These are phyloP conservation scores for Ophion slaviceki DNA, from an alignment of 2,888 invertebrate genomes.

Conservation along the genomic window DNA sequence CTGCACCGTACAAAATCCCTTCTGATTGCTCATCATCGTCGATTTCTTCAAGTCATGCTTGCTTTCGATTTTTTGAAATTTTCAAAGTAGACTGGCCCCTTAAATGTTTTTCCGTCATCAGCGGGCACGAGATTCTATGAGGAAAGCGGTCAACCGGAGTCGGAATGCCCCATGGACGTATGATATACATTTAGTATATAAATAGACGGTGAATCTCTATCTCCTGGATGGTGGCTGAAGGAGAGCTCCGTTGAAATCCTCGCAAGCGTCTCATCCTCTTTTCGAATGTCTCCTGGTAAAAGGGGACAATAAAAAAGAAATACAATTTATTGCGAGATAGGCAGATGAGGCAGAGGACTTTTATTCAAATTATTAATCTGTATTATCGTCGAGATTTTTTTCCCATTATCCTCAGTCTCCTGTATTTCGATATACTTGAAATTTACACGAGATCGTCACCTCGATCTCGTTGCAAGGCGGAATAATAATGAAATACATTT, in stretches of 20 bases:
- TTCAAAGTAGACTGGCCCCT: no score
- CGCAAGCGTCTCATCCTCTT: conserved; percentile 25
- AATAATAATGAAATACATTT: conserved; percentile 26
- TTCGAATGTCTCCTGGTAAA: conserved; percentile 14
- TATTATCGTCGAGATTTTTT: conserved; percentile 26
- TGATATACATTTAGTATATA: conserved; percentile 40
- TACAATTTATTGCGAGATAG: conserved; percentile 40
- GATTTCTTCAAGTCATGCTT: no score
- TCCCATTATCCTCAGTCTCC: conserved; percentile 6
- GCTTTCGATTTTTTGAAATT: no score
- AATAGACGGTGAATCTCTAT: conserved; percentile 35
- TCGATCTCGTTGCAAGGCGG: background rate
- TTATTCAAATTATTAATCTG: conserved; percentile 45
- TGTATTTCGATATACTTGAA: conserved; percentile 4
- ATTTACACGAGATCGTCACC: conserved; percentile 7
- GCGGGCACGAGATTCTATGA: background rate
- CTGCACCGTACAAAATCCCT: no score
- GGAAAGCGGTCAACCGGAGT: background rate
- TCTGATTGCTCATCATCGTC: no score
- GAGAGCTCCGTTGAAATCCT: conserved; percentile 45
- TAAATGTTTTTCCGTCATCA: background rate
- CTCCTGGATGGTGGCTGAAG: conserved; percentile 25
- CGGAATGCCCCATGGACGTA: conserved; percentile 14
- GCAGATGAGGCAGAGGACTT: conserved; percentile 13
- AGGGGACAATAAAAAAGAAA: conserved; percentile 21